Conservation (phyloP, 2,888 invertebrate genomes). For the Tipula lateralis region DNA sequence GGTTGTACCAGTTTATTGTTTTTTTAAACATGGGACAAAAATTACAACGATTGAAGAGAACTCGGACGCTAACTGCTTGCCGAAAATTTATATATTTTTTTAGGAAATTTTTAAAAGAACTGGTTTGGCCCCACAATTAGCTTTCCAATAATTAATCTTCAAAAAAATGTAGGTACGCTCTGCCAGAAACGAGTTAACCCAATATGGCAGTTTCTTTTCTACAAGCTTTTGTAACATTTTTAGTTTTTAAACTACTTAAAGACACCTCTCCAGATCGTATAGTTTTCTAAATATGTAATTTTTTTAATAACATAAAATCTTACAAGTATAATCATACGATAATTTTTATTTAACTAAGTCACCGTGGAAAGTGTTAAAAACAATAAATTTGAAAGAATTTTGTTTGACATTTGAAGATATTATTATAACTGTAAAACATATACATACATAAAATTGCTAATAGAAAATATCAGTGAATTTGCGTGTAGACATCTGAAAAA, state of each 20-base stretch:
- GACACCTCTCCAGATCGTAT: neutral
- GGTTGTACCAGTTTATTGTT: slow-evolving; percentile 20
- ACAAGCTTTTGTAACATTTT: slow-evolving; percentile 20
- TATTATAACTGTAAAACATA: neutral
- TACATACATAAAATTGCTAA: neutral
- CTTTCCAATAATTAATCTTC: neutral
- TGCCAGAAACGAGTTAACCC: neutral
- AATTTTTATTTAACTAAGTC: neutral
- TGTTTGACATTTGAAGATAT: slow-evolving; percentile 2
- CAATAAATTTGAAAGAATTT: neutral
- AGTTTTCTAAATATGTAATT: neutral
- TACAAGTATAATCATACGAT: neutral
- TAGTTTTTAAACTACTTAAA: neutral
- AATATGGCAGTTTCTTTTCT: neutral
- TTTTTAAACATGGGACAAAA: slow-evolving; percentile 30
- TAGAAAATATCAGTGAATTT: slow-evolving; percentile 1
- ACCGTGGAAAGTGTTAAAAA: neutral
- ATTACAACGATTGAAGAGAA: slow-evolving; percentile 33
- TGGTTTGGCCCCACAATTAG: neutral
- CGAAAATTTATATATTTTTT: too few relatives aligned
- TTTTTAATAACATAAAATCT: neutral
- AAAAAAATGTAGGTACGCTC: neutral
- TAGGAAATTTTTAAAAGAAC: neutral
- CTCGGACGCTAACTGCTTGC: too few relatives aligned
- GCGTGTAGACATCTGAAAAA: too few relatives aligned